Conservation (phyloP, 2,888 invertebrate species). For the Chrysomela aeneicollis region DNA sequence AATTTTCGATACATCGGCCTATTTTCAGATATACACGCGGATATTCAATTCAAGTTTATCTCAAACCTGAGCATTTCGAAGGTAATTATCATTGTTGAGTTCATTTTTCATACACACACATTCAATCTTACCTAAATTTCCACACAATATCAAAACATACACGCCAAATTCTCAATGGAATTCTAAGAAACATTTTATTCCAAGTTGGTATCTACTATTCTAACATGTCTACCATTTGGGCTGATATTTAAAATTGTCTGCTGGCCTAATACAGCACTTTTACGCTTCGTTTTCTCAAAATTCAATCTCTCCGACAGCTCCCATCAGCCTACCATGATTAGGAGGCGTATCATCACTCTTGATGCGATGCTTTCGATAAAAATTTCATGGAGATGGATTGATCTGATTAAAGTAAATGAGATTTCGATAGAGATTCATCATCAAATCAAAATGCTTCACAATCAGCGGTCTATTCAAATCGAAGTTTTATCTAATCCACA, state of each 20-base stretch:
- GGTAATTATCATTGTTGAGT: too few species aligned
- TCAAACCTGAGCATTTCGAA: too few species aligned
- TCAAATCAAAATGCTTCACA: neutral
- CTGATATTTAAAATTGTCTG: too few species aligned
- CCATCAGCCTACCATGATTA: constrained; percentile 4
- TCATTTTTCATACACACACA: too few species aligned
- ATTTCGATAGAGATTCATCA: constrained; percentile 22
- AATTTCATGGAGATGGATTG: constrained; percentile 8
- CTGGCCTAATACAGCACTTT: neutral
- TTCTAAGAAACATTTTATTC: too few species aligned
- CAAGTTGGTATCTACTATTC: neutral
- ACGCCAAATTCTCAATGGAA: too few species aligned
- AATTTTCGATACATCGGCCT: too few species aligned
- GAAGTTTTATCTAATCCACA: neutral
- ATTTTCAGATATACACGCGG: too few species aligned
- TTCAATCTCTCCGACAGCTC: constrained; percentile 2
- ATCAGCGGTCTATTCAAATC: constrained; percentile 9
- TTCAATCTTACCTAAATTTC: too few species aligned
- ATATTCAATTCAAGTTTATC: too few species aligned
- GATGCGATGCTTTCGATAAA: constrained; percentile 1
- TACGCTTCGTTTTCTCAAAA: neutral
- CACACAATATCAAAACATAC: too few species aligned
- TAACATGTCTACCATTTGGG: neutral
- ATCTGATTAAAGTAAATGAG: constrained; percentile 22
- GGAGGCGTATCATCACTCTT: neutral